Percentiles rank a stretch among this genome's conserved stretches.
phyloP scores from a whole-genome alignment of 1,140 invertebrate genomes.

The Anastatus disparis region DNA sequence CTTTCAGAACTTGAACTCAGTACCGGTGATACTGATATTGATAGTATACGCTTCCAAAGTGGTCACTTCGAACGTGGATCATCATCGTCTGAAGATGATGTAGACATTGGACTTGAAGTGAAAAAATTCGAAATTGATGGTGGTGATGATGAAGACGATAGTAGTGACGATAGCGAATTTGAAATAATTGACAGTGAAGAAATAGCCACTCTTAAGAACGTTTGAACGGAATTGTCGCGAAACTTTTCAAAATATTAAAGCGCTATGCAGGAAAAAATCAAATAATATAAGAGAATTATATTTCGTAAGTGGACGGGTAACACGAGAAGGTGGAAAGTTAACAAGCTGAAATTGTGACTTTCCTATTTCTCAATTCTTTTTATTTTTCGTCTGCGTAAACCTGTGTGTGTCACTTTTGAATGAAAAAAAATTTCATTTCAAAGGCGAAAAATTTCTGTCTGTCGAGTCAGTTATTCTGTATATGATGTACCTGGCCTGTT shows the following conservation, averaged over 20 bases:
- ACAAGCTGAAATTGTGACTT: slow-evolving; percentile 6
- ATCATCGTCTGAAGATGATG: slow-evolving; percentile 59
- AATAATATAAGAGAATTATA: slow-evolving; percentile 21
- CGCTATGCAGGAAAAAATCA: not conserved
- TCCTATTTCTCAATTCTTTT: not conserved
- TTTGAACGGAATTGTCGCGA: slow-evolving; percentile 43
- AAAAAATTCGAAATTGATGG: slow-evolving; percentile 39
- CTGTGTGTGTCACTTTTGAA: not conserved
- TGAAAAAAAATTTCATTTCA: slow-evolving; percentile 6
- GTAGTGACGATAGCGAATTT: slow-evolving; percentile 61
- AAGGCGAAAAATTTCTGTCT: slow-evolving; percentile 6
- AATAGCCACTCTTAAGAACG: slow-evolving; percentile 49
- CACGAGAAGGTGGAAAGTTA: not conserved
- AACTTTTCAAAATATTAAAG: not conserved
- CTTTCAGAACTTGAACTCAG: slow-evolving; percentile 60
- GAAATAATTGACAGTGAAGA: slow-evolving; percentile 63
- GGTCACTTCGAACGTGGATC: slow-evolving; percentile 57
- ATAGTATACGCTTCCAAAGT: slow-evolving; percentile 32
- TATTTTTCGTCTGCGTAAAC: not conserved
- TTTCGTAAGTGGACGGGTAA: slow-evolving; percentile 1
- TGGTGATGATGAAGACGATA: slow-evolving; percentile 51
- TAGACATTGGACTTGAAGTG: slow-evolving; percentile 43
- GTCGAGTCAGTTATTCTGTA: slow-evolving; percentile 20
- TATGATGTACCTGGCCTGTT: slow-evolving; percentile 47
- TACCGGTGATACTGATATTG: slow-evolving; percentile 53